Base-by-base conservation (phyloP, 2,113 vertebrate genomes). In the Macquaria ambigua region DNA sequence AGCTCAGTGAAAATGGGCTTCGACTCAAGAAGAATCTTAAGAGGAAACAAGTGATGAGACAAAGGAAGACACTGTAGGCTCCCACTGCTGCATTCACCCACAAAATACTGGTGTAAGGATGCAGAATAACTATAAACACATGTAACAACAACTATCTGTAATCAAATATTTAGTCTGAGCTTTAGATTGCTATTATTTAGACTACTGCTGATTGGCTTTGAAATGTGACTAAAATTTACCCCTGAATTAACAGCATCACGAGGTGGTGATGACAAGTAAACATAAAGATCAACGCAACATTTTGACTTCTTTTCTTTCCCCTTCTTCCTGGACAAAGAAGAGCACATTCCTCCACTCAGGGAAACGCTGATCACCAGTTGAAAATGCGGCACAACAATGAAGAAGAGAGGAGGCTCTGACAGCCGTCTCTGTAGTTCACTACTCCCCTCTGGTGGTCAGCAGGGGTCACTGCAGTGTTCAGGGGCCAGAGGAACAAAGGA, bases 361-460 rank as follows among this genome's bases (percentile, higher is more conserved):
- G 18, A 18, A 79, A 18, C 50, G 31, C 21, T 14, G 31, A 28
- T 62, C 31, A 66, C 41, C 74, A 56, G 62, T 14, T 70, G 52
- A 87, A 81, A 77, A 56, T 78, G 56, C 68, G 83, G 58, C 55
- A 66, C 75, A 77, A 67, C 79, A 86, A 64, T 43, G 75, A 28
- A 28, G 75, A 28, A 28, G 46, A 52, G 16, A 41, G 15, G 58
- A 25, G 48, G 10, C 53, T 23, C 11, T 5, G 53, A 15, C 31
- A 37, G 12, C 68, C 3, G 9, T 8, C 74, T 61, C 37, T 82
- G 73, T 50, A 79, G 87, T 34, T 87, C 94, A 86, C 82, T 84
- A 92, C 90, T 85, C 11, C 91, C 94, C 94, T 94, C 95, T 93
- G 81, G 72, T 92, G 95, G 87, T 34, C 41, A 15, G 56, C 5